Evolutionary conservation across 2,888 invertebrate species (phyloP).

Genomic region (Atethmia centrago): DNA sequence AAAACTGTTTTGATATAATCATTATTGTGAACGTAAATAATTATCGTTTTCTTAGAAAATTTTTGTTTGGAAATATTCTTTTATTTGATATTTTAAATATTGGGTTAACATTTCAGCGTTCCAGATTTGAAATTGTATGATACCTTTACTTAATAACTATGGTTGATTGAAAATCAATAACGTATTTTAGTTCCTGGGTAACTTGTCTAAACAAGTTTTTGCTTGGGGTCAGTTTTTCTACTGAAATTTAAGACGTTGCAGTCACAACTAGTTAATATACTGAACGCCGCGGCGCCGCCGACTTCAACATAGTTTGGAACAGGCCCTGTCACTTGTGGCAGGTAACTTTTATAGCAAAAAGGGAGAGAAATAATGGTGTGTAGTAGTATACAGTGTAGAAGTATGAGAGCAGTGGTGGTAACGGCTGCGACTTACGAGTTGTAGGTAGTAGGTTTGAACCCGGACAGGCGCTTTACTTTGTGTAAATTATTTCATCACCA

Average conservation of each 20-base stretch:
- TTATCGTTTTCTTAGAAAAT: constrained; percentile 16
- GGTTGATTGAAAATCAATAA: not conserved
- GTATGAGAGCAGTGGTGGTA: no score
- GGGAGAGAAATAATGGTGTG: not conserved
- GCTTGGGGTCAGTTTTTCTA: not conserved
- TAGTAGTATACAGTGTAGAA: no score
- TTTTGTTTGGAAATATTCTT: not conserved
- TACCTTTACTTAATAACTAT: not conserved
- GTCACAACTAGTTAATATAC: not conserved
- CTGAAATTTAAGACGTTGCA: not conserved
- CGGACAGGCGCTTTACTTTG: no score
- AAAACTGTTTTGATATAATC: constrained; percentile 31
- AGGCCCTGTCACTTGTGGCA: not conserved
- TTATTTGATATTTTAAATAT: constrained; percentile 17
- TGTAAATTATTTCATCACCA: no score
- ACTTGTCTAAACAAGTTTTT: not conserved
- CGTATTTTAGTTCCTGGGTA: no score
- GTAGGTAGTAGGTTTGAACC: no score
- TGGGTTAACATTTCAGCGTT: not conserved
- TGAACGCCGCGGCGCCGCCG: no score
- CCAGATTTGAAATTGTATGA: not conserved
- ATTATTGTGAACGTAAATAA: constrained; percentile 17
- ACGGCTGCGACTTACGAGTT: no score
- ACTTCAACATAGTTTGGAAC: not conserved
- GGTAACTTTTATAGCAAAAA: not conserved